phyloP scores from a whole-genome alignment of 2,888 invertebrate genomes.

The Lycophotia porphyrea region DNA sequence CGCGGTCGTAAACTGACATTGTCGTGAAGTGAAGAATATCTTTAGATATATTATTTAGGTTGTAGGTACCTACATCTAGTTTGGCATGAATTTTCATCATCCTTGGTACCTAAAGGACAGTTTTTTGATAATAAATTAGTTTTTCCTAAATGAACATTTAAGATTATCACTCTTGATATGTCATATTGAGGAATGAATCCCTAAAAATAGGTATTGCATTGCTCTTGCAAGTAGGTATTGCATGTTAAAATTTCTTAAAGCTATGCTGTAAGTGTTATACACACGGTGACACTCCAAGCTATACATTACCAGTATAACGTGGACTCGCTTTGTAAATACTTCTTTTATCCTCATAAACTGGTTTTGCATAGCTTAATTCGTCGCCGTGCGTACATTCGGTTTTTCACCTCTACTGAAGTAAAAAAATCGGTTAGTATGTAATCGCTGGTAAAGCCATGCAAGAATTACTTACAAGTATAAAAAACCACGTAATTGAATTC shows the following conservation, averaged over 20 bases:
- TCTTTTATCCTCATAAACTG: too few relatives aligned
- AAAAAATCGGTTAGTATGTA: constrained; percentile 5
- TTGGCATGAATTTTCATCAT: background rate
- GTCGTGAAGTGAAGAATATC: background rate
- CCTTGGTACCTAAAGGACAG: background rate
- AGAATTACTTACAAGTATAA: constrained; percentile 13
- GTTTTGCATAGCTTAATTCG: too few relatives aligned
- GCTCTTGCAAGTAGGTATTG: background rate
- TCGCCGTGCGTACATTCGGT: too few relatives aligned
- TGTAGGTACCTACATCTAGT: background rate
- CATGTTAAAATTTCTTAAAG: background rate
- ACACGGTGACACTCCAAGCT: too few relatives aligned
- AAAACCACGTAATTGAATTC: constrained; percentile 19
- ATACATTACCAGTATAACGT: too few relatives aligned
- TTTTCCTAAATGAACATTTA: background rate
- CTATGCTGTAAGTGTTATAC: too few relatives aligned
- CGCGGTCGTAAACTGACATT: constrained; percentile 16
- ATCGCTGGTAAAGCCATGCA: background rate
- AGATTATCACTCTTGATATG: background rate
- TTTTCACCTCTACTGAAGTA: constrained; percentile 8
- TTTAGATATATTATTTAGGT: background rate
- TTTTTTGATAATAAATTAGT: too few relatives aligned
- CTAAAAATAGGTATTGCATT: too few relatives aligned
- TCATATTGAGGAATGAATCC: too few relatives aligned
- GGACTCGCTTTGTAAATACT: too few relatives aligned